Percentiles rank a stretch among this genome's conserved stretches.
These are phyloP conservation scores for Antechinus stuartii DNA, from an alignment of 2,113 vertebrate genomes.

Conservation along the genomic window DNA sequence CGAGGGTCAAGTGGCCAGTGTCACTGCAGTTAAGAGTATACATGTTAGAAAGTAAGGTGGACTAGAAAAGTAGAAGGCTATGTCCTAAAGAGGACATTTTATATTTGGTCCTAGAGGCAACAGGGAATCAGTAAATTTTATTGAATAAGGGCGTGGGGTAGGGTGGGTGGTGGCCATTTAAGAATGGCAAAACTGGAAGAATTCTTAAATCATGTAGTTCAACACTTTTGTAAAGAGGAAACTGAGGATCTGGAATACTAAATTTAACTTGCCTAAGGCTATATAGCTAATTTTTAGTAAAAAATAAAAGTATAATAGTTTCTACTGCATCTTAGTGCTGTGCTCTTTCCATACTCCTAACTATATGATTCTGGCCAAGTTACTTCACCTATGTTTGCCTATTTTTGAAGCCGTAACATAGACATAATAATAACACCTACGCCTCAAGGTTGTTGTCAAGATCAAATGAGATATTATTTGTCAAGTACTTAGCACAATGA, in stretches of 20 bases:
- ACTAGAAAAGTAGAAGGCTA: background rate
- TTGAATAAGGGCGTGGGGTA: background rate
- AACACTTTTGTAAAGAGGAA: background rate
- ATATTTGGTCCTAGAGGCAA: background rate
- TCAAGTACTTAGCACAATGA: background rate
- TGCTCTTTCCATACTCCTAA: background rate
- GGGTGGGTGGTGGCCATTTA: background rate
- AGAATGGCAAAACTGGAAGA: background rate
- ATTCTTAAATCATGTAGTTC: background rate
- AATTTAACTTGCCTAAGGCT: background rate
- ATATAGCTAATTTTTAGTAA: background rate
- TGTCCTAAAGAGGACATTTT: background rate
- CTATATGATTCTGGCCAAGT: background rate
- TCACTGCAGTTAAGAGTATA: background rate
- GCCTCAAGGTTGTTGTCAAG: background rate
- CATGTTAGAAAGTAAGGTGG: background rate
- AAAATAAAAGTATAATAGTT: background rate
- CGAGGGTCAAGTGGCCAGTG: background rate
- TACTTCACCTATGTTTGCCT: background rate
- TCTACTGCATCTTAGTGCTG: background rate
- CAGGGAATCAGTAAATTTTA: background rate
- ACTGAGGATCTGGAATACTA: background rate
- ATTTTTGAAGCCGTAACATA: background rate
- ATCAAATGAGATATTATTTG: background rate
- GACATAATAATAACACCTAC: background rate